A percentile compares a stretch with the other conserved stretches of the same genome.
phyloP scores from a whole-genome alignment of 2,888 invertebrate genomes.

The Chloroclystis v-ata region DNA sequence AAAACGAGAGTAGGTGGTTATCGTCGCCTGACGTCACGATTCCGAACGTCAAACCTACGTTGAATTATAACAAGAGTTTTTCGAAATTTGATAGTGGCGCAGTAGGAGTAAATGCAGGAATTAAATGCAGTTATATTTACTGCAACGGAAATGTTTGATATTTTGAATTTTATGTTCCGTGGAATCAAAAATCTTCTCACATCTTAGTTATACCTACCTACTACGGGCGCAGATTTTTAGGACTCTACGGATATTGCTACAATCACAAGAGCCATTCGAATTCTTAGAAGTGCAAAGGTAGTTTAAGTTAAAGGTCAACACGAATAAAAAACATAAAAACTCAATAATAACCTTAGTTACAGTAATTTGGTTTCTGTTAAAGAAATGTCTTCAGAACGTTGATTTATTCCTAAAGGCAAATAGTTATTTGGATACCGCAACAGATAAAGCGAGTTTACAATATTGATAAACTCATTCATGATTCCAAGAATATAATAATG shows the following conservation, averaged over 20 bases:
- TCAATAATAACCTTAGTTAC: neutral
- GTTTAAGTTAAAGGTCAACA: neutral
- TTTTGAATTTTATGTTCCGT: too few relatives aligned
- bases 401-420: too few relatives aligned
- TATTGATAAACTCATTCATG: neutral
- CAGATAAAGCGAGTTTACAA: neutral
- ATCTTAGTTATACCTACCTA: too few relatives aligned
- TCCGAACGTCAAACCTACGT: slow-evolving; percentile 46
- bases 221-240: too few relatives aligned
- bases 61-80: slow-evolving; percentile 40
- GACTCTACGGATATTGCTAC: neutral
- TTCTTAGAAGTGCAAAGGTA: neutral
- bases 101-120: slow-evolving; percentile 13
- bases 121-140: slow-evolving; percentile 14
- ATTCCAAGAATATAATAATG: neutral
- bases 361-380: slow-evolving; percentile 3
- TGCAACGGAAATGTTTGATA: slow-evolving; percentile 8
- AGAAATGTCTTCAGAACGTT: neutral
- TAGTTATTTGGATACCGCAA: neutral
- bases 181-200: too few relatives aligned
- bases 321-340: neutral
- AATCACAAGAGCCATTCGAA: neutral
- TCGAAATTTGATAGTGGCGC: slow-evolving; percentile 29
- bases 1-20: slow-evolving; percentile 61
- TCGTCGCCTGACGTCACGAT: slow-evolving; percentile 49